phyloP scores from a whole-genome alignment of 2,888 invertebrate genomes.

The Phlogophora meticulosa region DNA sequence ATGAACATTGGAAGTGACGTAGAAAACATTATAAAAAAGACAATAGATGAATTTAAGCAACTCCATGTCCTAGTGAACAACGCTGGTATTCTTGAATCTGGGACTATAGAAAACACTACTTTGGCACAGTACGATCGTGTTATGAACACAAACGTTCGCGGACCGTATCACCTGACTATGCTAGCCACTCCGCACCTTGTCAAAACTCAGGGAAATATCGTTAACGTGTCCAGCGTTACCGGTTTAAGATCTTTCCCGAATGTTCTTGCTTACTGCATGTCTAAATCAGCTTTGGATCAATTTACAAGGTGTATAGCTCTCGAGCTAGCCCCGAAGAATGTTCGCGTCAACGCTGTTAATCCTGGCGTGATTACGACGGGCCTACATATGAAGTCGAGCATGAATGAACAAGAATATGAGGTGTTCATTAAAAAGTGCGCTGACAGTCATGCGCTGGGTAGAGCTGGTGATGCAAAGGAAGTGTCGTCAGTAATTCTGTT shows the following conservation, averaged over 20 bases:
- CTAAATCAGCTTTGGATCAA: conserved; percentile 98
- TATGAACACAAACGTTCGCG: conserved; percentile 96
- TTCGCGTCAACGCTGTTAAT: conserved; percentile 97
- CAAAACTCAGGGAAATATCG: conserved; percentile 95
- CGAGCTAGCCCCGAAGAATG: conserved; percentile 94
- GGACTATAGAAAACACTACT: conserved; percentile 95
- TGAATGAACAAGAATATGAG: conserved; percentile 94
- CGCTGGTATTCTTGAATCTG: conserved; percentile 96
- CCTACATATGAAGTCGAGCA: conserved; percentile 95
- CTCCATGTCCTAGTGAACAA: conserved; percentile 96
- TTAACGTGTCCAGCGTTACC: conserved; percentile 98
- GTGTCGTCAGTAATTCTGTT: conserved; percentile 97
- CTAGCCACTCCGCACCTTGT: conserved; percentile 96
- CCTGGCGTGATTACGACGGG: conserved; percentile 98
- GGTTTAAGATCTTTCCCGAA: conserved; percentile 97
- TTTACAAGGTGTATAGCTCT: conserved; percentile 97
- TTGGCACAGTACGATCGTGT: conserved; percentile 96
- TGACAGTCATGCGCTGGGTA: conserved; percentile 96
- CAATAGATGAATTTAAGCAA: conserved; percentile 92
- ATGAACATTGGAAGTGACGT: conserved; percentile 93
- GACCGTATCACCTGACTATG: conserved; percentile 95
- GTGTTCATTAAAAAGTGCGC: conserved; percentile 95
- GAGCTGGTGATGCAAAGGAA: conserved; percentile 95
- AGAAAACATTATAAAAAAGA: conserved; percentile 92
- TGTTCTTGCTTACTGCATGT: conserved; percentile 97